Base-by-base conservation (phyloP, 2,113 vertebrate genomes). In the Morone chrysops region DNA sequence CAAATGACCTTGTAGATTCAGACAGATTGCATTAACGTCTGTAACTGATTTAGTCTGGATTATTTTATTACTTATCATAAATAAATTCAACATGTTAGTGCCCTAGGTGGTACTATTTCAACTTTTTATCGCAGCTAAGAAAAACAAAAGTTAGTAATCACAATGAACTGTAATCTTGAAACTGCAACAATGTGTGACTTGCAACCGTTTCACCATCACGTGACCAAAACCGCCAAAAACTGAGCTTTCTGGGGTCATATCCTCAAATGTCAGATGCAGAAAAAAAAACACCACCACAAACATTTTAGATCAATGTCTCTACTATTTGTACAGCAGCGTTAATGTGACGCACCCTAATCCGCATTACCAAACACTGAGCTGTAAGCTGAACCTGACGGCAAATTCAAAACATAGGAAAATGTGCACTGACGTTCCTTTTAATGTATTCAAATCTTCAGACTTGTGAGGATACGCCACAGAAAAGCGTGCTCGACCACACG, bases 391-490 rank as follows among this genome's bases (percentile, higher is more conserved):
- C 51, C 6, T 5, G 47, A 51, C 56, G 40, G 36, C 62, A 78
- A 41, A 82, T 63, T 57, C 41, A 57, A 25, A 50, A 65, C 65
- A 74, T n/a, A 36, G n/a, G 48, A 38, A 77, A 71, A 65, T 80
- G 70, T 40, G 36, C 17, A 14, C 0, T 3, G 54, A 6, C 45
- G 53, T 41, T 25, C 12, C 17, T 20, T 73, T 47, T 68, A 22
- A 82, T 65, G 16, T 61, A 65, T 80, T 74, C 53, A 83, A 80
- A 53, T 80, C 80, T 73, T n/a, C 36, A 63, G 18, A 59, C 59
- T 40, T 4, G 0, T 17, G 47, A 0, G 22, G 75, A 63, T 59
- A 65, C 0, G 4, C 4, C 14, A 41, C 43, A 31, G 38, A 71
- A 31, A 62, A 48, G 59, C 8, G 3, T 68, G 63, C 50, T 2